These are phyloP conservation scores for Enhydra lutris DNA, from an alignment of 2,113 vertebrate species.

Conservation along the genomic window DNA sequence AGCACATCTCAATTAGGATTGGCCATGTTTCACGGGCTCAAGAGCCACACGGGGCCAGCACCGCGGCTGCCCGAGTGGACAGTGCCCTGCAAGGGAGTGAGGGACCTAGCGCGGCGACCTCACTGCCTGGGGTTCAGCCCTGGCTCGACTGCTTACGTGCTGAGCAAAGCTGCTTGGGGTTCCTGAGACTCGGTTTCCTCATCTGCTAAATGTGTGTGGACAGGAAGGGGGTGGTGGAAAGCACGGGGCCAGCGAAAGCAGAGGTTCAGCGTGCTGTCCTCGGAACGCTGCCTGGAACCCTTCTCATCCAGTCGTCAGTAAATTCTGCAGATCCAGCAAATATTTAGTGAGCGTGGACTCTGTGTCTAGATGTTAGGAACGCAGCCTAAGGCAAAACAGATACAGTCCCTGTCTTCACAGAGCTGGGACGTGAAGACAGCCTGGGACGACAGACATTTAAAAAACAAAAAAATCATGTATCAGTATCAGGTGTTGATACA, in stretches of 20 bases:
- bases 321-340: not conserved
- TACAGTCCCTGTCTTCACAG: not conserved
- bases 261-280: rapidly evolving
- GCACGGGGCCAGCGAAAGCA: rapidly evolving
- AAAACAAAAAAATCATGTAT: not conserved
- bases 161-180: not conserved
- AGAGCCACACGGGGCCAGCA: not conserved
- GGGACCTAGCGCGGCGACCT: rapidly evolving
- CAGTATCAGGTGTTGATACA: not conserved
- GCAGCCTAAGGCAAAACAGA: not conserved
- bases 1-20: not conserved
- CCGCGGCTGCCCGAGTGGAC: too few relatives aligned
- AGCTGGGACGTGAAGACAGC: not conserved
- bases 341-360: not conserved
- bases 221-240: not conserved
- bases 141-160: rapidly evolving
- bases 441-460: not conserved
- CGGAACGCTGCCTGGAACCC: rapidly evolving
- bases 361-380: too few relatives aligned
- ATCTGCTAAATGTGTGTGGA: not conserved
- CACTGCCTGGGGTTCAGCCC: not conserved
- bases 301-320: not conserved
- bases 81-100: rapidly evolving
- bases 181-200: not conserved
- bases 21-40: not conserved